These are phyloP conservation scores for Platysteira castanea DNA, from an alignment of 2,113 vertebrate species.

Conservation along the genomic window DNA sequence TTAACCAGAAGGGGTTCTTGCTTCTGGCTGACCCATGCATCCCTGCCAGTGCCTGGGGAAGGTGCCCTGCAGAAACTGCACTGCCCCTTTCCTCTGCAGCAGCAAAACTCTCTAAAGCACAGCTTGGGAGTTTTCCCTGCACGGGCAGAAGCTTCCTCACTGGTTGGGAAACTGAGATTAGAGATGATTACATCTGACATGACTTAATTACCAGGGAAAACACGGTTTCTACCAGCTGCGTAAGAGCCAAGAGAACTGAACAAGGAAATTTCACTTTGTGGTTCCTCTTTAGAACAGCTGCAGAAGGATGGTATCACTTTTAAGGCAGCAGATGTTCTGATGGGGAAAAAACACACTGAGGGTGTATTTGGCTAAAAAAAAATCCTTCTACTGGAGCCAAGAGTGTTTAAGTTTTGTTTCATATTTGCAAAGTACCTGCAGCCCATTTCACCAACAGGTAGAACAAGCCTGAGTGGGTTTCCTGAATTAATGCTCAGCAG, in stretches of 20 bases:
- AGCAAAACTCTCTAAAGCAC: neutral
- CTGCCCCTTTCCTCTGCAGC: neutral
- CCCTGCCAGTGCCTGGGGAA: neutral
- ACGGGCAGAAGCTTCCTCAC: neutral
- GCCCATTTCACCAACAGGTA: neutral
- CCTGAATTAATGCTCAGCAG: neutral
- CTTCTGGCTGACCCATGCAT: neutral
- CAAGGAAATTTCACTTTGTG: neutral
- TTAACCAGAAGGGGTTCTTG: neutral
- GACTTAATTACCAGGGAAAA: neutral
- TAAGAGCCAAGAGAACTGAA: neutral
- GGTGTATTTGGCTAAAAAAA: neutral
- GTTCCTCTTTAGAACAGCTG: neutral
- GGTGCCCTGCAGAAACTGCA: neutral
- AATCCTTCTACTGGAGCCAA: neutral
- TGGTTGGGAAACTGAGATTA: neutral
- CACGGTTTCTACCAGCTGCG: neutral
- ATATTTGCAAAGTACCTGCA: neutral
- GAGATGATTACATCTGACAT: neutral
- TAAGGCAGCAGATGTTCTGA: neutral
- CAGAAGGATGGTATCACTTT: neutral
- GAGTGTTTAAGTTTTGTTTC: neutral
- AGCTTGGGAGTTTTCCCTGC: neutral
- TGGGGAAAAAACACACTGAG: neutral
- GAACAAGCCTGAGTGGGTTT: neutral